A percentile compares a stretch with the other conserved stretches of the same genome.
phyloP scores from a whole-genome alignment of 2,888 invertebrate genomes.

The Amorpha juglandis region DNA sequence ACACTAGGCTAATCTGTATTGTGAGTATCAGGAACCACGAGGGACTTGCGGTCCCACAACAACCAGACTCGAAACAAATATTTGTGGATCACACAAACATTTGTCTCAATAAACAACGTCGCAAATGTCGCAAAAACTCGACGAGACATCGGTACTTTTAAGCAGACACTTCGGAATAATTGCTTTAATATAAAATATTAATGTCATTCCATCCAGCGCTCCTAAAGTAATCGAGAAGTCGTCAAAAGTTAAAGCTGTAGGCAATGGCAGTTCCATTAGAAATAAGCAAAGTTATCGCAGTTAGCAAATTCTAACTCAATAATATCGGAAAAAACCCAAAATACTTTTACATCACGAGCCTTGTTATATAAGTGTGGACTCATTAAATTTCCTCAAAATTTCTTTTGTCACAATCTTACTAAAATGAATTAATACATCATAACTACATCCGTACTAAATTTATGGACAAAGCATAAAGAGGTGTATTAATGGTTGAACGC shows the following conservation, averaged over 20 bases:
- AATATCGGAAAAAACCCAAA: too few species aligned
- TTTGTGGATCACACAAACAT: too few species aligned
- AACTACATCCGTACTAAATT: background rate
- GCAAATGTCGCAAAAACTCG: too few species aligned
- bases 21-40: too few species aligned
- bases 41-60: too few species aligned
- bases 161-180: background rate
- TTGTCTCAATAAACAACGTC: too few species aligned
- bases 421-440: background rate
- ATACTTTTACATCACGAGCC: background rate
- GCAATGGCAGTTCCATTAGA: background rate
- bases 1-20: too few species aligned
- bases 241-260: background rate
- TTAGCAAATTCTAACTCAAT: too few species aligned
- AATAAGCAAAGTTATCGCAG: background rate
- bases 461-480: background rate
- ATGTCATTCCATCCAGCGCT: background rate
- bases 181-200: background rate
- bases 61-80: too few species aligned
- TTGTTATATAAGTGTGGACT: background rate
- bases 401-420: background rate
- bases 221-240: background rate
- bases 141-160: too few species aligned
- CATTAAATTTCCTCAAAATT: background rate
- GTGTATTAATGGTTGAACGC: background rate